A percentile compares a stretch with the other conserved stretches of the same genome.
Conservation (phyloP, 2,113 vertebrate genomes). For the Xyrauchen texanus region DNA sequence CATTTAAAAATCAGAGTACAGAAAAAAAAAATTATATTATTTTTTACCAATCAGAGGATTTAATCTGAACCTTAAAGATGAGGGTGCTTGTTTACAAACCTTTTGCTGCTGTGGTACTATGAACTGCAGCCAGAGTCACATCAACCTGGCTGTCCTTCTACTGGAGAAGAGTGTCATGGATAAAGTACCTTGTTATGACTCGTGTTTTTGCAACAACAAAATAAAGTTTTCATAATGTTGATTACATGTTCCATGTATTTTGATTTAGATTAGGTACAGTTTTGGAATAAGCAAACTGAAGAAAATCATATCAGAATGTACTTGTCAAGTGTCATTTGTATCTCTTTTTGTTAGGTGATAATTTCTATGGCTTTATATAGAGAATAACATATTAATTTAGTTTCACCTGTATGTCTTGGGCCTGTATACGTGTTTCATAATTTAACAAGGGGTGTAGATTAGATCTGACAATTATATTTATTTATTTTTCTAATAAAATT, state of each 20-base stretch:
- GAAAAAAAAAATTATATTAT: too few species aligned
- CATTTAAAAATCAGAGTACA: slow-evolving; percentile 59
- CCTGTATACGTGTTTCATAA: neutral
- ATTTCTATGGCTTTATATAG: neutral
- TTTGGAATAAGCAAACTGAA: neutral
- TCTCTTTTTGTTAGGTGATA: neutral
- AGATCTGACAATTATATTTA: slow-evolving; percentile 35
- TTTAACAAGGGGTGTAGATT: neutral
- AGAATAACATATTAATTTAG: neutral
- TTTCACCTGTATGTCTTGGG: neutral
- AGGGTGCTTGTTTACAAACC: too few species aligned
- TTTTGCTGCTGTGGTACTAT: neutral
- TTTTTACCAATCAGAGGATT: neutral
- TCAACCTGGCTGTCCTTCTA: neutral
- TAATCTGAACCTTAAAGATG: neutral
- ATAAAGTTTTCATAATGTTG: neutral
- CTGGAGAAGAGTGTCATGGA: neutral
- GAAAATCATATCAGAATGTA: neutral
- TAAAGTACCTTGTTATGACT: slow-evolving; percentile 23
- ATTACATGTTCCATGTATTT: neutral
- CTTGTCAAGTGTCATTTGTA: slow-evolving; percentile 3
- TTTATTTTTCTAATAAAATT: slow-evolving; percentile 52
- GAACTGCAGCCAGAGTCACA: slow-evolving; percentile 4
- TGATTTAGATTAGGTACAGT: neutral
- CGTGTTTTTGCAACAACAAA: slow-evolving; percentile 9